Base-by-base conservation (phyloP, 2,888 invertebrate genomes). In the Vesta saturnalis region DNA sequence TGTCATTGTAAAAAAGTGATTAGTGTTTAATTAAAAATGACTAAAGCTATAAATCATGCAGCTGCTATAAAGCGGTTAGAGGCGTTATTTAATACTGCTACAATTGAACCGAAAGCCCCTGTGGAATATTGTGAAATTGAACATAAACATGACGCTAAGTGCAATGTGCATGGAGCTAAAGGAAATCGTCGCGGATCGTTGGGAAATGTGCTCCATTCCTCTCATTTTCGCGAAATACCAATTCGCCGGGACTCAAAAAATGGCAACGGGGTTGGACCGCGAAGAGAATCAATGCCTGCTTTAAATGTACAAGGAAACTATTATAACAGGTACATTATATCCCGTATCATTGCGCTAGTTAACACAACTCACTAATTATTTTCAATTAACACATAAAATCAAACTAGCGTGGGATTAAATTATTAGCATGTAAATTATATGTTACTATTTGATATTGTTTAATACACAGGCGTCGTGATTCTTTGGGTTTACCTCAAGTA, bases 51-150 rank as follows among this genome's bases (percentile, higher is more conserved):
- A 67, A 89, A 89, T 81, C 90, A 90, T 77, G 89, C 88, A 65
- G 86, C 88, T 70, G 91, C 91, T 39, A 89, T 92, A 82, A 90
- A 89, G 77, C 89, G 92, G 75, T 84, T 93, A 78, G 92, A 92
- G 80, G 90, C 90, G 52, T 88, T 93, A 80, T 92, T 93, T 84
- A 87, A 86, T 72, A 90, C 89, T 78, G 88, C 90, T 77, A 89
- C 86, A 79, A 80, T 91, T 76, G 90, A 89, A 23, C 82, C 82
- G 66, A 66, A 74, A 35, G 19, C 74, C 12, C 75, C 77, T 3
- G 69, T 72, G 14, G 73, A 76, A 63, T 59, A 76, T 56, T 81
- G 85, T 22, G 84, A 85, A 71, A 82, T 88, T 22, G 87, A 88
- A 80, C 86, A 87, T 46, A 86, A 87, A 77, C 85, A 88, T 57